Conservation (phyloP, 2,797 vertebrate species). For the Gobionotothen gibberifrons region DNA sequence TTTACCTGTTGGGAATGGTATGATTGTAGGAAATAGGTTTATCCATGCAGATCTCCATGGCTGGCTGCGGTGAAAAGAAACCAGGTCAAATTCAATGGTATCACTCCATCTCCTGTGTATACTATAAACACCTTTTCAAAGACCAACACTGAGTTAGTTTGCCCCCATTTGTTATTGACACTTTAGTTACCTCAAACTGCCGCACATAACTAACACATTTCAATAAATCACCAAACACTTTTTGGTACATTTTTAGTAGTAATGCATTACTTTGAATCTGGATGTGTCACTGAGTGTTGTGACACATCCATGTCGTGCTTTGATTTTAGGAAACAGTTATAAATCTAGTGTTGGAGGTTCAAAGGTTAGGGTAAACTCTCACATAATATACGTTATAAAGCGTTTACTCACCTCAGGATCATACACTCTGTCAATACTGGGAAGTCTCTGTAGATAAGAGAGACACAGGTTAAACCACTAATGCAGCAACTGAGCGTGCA, state of each 20-base stretch:
- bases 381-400: slow-evolving; percentile 2
- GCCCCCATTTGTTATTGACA: neutral
- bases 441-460: slow-evolving; percentile 63
- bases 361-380: slow-evolving; percentile 26
- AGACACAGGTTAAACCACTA: slow-evolving; percentile 3
- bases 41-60: slow-evolving; percentile 78
- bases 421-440: slow-evolving; percentile 69
- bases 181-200: neutral
- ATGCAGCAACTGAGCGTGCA: neutral
- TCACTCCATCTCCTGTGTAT: neutral
- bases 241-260: neutral
- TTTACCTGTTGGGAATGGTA: slow-evolving; percentile 83
- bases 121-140: neutral
- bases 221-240: neutral
- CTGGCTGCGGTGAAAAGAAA: slow-evolving; percentile 61
- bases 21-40: slow-evolving; percentile 72
- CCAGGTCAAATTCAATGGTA: neutral
- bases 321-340: slow-evolving; percentile 3
- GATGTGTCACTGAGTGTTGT: neutral
- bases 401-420: slow-evolving; percentile 75
- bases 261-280: neutral
- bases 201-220: neutral
- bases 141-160: neutral
- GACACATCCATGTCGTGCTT: neutral
- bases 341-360: neutral